phyloP scores from a whole-genome alignment of 37 sponge, comb jelly and placozoan species.

The Halisarca cf. caerulea region DNA sequence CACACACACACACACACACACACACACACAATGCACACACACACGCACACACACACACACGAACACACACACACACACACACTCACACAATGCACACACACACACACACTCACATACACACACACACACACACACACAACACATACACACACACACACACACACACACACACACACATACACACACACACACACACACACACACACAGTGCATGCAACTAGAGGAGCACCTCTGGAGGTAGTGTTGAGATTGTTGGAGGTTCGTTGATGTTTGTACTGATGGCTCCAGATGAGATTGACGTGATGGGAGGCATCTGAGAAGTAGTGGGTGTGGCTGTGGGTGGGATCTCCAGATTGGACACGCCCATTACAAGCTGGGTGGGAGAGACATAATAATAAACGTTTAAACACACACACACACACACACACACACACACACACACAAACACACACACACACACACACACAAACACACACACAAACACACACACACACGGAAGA shows the following conservation, averaged over 20 bases:
- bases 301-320: conserved; percentile 64
- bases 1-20: too few species aligned
- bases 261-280: conserved; percentile 57
- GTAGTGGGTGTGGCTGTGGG: conserved; percentile 28
- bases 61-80: too few species aligned
- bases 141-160: too few species aligned
- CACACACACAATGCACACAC: too few species aligned
- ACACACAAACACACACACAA: too few species aligned
- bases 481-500: too few species aligned
- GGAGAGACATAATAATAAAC: not conserved
- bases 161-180: not conserved
- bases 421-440: too few species aligned
- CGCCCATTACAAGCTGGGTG: conserved; percentile 59
- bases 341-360: conserved; percentile 37
- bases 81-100: too few species aligned
- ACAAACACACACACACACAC: too few species aligned
- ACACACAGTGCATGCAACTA: not conserved
- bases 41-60: too few species aligned
- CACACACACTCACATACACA: too few species aligned
- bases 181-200: not conserved
- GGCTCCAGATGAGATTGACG: conserved; percentile 42
- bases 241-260: conserved; percentile 67
- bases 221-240: conserved; percentile 69
- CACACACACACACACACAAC: too few species aligned
- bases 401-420: not conserved